Conservation (phyloP, 2,888 invertebrate species). For the Cephus pulcher region DNA sequence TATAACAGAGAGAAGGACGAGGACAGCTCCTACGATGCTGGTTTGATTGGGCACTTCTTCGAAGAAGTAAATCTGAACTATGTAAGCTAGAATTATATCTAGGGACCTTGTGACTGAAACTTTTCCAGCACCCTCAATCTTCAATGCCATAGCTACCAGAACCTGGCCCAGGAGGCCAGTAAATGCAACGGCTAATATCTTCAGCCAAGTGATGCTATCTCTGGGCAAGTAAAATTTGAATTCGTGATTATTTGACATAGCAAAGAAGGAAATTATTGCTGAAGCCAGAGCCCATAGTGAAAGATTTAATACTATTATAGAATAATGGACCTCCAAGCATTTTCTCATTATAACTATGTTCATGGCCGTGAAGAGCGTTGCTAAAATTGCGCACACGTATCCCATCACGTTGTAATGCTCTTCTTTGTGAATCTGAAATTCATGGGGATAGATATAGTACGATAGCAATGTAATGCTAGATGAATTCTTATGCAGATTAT, state of each 20-base stretch:
- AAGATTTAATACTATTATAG: slow-evolving; percentile 65
- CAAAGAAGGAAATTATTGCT: slow-evolving; percentile 53
- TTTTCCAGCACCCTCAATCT: slow-evolving; percentile 67
- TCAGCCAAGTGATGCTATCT: slow-evolving; percentile 55
- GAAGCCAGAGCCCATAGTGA: slow-evolving; percentile 64
- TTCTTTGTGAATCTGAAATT: slow-evolving; percentile 44
- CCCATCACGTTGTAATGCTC: slow-evolving; percentile 64
- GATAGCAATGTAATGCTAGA: background rate
- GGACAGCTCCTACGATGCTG: slow-evolving; percentile 61
- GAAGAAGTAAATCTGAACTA: slow-evolving; percentile 65
- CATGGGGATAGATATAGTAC: background rate
- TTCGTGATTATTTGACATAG: slow-evolving; percentile 43
- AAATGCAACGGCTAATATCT: slow-evolving; percentile 53
- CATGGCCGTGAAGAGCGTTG: slow-evolving; percentile 66
- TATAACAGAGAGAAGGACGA: slow-evolving; percentile 64
- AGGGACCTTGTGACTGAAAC: slow-evolving; percentile 67
- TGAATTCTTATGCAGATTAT: background rate
- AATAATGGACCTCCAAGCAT: slow-evolving; percentile 66
- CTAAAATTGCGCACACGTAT: slow-evolving; percentile 64
- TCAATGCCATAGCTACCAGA: slow-evolving; percentile 65
- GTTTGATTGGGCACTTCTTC: slow-evolving; percentile 63
- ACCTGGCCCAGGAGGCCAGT: slow-evolving; percentile 66
- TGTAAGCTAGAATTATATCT: slow-evolving; percentile 67
- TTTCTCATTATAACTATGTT: slow-evolving; percentile 68
- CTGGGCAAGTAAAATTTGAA: slow-evolving; percentile 41